These are phyloP conservation scores for Brachionus asplanchnoidis DNA, from an alignment of 1,140 invertebrate species.

Conservation along the genomic window DNA sequence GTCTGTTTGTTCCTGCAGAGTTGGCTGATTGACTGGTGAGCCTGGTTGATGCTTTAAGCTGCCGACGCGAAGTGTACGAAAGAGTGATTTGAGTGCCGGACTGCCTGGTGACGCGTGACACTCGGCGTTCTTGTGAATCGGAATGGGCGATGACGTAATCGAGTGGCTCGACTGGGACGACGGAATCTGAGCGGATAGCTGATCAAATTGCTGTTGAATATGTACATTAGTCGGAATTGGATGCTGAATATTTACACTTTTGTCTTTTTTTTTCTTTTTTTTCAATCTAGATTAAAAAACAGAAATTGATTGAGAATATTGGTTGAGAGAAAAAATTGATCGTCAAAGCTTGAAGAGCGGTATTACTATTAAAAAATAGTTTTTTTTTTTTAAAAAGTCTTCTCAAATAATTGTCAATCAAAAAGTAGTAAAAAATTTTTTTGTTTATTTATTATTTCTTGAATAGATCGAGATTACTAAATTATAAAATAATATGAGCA, in stretches of 20 bases:
- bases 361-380: too few relatives aligned
- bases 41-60: conserved; percentile 10
- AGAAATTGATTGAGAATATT: neutral
- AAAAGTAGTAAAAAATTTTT: too few relatives aligned
- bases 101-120: neutral
- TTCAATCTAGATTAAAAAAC: neutral
- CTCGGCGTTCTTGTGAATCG: neutral
- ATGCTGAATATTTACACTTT: neutral
- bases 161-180: neutral
- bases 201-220: conserved; percentile 14
- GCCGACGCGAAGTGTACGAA: conserved; percentile 3
- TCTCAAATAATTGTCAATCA: too few relatives aligned
- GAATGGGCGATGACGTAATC: neutral
- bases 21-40: neutral
- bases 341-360: neutral
- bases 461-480: too few relatives aligned
- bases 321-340: neutral
- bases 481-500: too few relatives aligned
- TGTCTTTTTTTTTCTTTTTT: neutral
- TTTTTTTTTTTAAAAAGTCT: too few relatives aligned
- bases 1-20: neutral
- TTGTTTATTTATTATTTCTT: too few relatives aligned
- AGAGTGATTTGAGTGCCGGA: conserved; percentile 27
- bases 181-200: neutral
- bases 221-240: conserved; percentile 27